Base-by-base conservation (phyloP, 2,888 invertebrate genomes). In the Thymelicus lineola region DNA sequence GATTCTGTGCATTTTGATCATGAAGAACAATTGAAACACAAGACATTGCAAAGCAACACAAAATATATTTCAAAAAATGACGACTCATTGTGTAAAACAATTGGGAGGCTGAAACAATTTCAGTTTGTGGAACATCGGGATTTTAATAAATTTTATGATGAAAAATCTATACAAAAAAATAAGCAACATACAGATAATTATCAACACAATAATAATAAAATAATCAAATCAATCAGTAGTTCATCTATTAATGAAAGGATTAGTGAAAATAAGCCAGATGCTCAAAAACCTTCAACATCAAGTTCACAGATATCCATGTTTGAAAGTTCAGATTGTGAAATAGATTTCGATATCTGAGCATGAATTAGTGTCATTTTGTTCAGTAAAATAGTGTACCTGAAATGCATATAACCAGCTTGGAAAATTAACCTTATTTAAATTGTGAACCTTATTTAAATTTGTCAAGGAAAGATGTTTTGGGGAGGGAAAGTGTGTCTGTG, bases 301-400 rank as follows among this genome's bases (percentile, higher is more conserved):
- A 82, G 80, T 78, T 92, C 94, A 46, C 93, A 94, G 82, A 83
- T 89, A 79, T 94, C 94, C 53, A 91, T 94, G 74, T 94, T 94
- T 86, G 94, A 94, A 77, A 90, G 83, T 79, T 87, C 90, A 55
- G 92, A 94, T 80, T 93, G 93, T 88, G 93, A 94, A 86, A 87
- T 94, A 76, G 92, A 91, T 84, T 85, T 94, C 79, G 91, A 94
- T 81, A 85, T 94, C 75, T 93, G 73, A 81, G 63, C 70, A 14
- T 42, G 42, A 15, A 17, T 45, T 42, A 6, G 6, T 35, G n/a
- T 36, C 1, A 28, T 28, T 28, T 28, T 28, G 28, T 28, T 28
- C 28, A 28, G 3, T 2, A 1, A 20, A 28, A 28, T 2, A 1
- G 28, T 28, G 28, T 28, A 5, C 3, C 28, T 28, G 3, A 28